Base-by-base conservation (phyloP, 2,797 vertebrate genomes). In the Hydrolagus colliei region DNA sequence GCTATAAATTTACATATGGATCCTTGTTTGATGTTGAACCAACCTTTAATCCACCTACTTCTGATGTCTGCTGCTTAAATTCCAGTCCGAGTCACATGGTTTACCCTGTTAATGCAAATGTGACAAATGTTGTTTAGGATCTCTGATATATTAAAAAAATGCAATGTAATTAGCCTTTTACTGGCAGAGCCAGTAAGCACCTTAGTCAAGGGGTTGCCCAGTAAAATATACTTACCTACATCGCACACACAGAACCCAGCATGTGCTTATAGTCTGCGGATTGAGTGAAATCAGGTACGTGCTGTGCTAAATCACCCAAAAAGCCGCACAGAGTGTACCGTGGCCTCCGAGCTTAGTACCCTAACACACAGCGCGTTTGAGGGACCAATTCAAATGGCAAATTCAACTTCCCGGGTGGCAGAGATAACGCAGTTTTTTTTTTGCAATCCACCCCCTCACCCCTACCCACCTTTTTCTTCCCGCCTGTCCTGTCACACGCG, bases 1-100 rank as follows among this genome's bases (percentile, higher is more conserved):
- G 94, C 93, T 93, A 94, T 95, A 95, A 95, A 96, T 97, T 97
- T 96, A 95, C 95, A 96, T 96, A 96, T 92, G 93, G 95, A 94
- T 96, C 93, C 92, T 93, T 93, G 93, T 95, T 95, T 96, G 94
- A 96, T 96, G 94, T 95, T 94, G 94, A 96, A 95, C 93, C 93
- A 94, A 94, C 93, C 94, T 95, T 95, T 97, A 96, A 96, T 98
- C 95, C 91, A 86, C 87, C 88, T 90, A 89, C 92, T 93, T 94
- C 94, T 95, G 93, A 95, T 95, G 93, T 95, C 94, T 93, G 93
- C 91, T 88, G 91, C 92, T 88, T 73, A 94, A 93, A 91, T 91
- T 95, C 92, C 92, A 88, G 59, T 9, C 13, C 89, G 90, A 91
- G 89, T 93, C 93, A 95, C 88, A 91, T 95, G 94, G 92, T 88